phyloP scores from a whole-genome alignment of 2,113 vertebrate genomes.

The Zosterops japonicus region DNA sequence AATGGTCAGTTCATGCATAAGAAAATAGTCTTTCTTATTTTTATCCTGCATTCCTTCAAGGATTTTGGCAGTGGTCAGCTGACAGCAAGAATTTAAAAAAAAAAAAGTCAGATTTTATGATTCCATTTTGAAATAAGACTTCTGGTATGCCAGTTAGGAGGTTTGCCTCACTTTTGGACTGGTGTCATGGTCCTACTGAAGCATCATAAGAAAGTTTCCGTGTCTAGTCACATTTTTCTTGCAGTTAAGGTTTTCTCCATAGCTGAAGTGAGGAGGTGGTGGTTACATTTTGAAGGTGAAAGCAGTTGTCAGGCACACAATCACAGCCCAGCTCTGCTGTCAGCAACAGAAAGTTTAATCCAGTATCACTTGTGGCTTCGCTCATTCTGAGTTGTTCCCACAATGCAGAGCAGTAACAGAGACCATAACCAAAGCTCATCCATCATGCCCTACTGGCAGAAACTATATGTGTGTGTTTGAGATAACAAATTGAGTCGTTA shows the following conservation, averaged over 20 bases:
- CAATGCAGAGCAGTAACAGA: not conserved
- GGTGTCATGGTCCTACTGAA: not conserved
- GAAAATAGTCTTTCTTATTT: not conserved
- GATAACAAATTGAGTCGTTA: not conserved
- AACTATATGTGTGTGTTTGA: not conserved
- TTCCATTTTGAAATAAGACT: not conserved
- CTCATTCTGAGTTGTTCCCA: not conserved
- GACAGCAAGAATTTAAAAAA: not conserved
- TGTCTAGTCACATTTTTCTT: not conserved
- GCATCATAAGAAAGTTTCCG: not conserved
- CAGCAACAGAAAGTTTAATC: not conserved
- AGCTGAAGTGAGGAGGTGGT: not conserved
- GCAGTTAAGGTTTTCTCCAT: not conserved
- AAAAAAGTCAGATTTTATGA: not conserved
- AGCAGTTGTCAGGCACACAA: not conserved
- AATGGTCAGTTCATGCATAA: not conserved
- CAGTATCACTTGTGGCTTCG: not conserved
- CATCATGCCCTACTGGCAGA: not conserved
- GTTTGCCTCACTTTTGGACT: not conserved
- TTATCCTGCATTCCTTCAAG: not conserved
- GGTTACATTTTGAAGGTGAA: not conserved
- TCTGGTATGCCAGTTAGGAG: not conserved
- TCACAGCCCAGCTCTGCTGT: not conserved
- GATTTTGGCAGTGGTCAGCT: not conserved
- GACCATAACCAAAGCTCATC: not conserved